phyloP scores from a whole-genome alignment of 2,113 vertebrate species.

The Aix galericulata region DNA sequence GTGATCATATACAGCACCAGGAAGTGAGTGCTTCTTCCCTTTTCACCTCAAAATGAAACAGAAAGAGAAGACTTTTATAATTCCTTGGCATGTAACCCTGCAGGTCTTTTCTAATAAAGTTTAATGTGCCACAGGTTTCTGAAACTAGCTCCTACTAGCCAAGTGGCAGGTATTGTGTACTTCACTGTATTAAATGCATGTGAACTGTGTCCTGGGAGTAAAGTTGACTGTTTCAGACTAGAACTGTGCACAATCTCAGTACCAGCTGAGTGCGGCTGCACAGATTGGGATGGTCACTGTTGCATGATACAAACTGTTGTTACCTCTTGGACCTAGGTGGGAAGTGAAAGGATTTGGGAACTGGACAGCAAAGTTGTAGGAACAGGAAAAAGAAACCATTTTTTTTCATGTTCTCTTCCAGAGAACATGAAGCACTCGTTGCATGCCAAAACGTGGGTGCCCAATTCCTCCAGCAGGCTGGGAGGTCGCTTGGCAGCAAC shows the following conservation, averaged over 20 bases:
- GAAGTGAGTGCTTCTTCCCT: not conserved
- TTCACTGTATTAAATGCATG: not conserved
- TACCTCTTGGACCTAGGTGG: not conserved
- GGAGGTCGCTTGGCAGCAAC: not conserved
- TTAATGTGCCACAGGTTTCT: not conserved
- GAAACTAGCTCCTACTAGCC: not conserved
- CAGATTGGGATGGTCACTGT: not conserved
- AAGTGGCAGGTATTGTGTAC: not conserved
- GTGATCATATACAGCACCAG: rapidly evolving
- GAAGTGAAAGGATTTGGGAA: not conserved
- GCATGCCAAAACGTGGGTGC: rapidly evolving
- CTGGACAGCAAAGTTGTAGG: not conserved
- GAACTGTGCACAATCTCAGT: not conserved
- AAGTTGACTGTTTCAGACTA: not conserved
- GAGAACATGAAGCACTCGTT: rapidly evolving
- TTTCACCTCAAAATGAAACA: not conserved
- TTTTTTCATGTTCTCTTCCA: not conserved
- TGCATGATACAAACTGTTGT: not conserved
- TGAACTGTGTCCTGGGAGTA: rapidly evolving
- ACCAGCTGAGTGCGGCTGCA: not conserved
- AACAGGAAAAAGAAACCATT: rapidly evolving
- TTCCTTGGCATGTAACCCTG: not conserved
- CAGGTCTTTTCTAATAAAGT: not conserved
- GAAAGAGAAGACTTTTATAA: not conserved
- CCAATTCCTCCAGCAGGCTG: not conserved